Base-by-base conservation (phyloP, 2,113 vertebrate genomes). In the Microtus montanus region DNA sequence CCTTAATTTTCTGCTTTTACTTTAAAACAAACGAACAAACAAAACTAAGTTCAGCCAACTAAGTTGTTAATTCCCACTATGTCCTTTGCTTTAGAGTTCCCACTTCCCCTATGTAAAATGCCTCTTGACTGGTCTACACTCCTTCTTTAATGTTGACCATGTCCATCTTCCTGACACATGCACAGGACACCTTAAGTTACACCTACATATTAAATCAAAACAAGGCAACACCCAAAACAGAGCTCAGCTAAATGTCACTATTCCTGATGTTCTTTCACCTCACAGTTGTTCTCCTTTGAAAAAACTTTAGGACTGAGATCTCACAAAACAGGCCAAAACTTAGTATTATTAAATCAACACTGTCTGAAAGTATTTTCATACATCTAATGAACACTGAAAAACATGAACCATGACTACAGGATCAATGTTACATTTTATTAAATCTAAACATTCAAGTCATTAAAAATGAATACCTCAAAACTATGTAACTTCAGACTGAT, bases 391-490 rank as follows among this genome's bases (percentile, higher is more conserved):
- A 35, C 35, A 90, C 22, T 80, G 87, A 90, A 82, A 88, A 68
- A 68, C 9, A 91, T 30, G 28, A 92, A 92, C 41, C n/a, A 52
- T 77, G 41, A 89, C 54, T 79, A 82, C 0, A 64, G 54, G 17
- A 87, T 83, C n/a, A 95, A 49, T 58, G 64, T 28, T 20, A 89
- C 15, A 85, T 79, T 91, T 68, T 71, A 92, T n/a, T 94, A 95
- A 92, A 83, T 77, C 61, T n/a, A 9, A 63, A 87, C 35, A 92
- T 80, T 13, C 82, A 13, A 88, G 49, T 77, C 24, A 41, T 83
- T 79, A 82, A 15, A 91, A 73, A 78, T 90, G 47, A 74, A 17
- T 68, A 83, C 93, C 77, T 87, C 58, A 92, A 97, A 95, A 88
- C 22, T 47, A 88, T 61, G 44, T 68, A 85, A 91, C 70, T 94